A percentile compares a stretch with the other conserved stretches of the same genome.
These are phyloP conservation scores for Perca fluviatilis DNA, from an alignment of 2,113 vertebrate genomes.

Conservation along the genomic window DNA sequence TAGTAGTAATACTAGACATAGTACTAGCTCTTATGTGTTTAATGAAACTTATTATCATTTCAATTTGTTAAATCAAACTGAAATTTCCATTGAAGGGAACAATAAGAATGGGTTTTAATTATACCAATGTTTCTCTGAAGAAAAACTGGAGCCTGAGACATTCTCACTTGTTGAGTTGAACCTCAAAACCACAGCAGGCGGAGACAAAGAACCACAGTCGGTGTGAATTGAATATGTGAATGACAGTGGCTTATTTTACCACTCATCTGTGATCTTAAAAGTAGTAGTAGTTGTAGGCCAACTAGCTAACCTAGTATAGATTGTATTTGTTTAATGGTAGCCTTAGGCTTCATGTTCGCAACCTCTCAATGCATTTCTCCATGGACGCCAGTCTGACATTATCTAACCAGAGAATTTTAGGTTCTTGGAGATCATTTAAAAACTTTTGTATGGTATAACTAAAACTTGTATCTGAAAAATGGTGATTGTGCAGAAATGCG, in stretches of 20 bases:
- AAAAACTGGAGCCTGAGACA: not conserved
- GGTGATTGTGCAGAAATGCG: constrained; percentile 58
- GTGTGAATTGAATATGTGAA: not conserved
- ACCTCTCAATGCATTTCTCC: constrained; percentile 3
- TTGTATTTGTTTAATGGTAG: not conserved
- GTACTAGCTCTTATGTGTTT: not conserved
- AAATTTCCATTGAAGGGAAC: not conserved
- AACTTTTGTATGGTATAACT: constrained; percentile 26
- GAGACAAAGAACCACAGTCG: not conserved
- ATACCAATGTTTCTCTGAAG: not conserved
- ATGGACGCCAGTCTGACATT: constrained; percentile 9
- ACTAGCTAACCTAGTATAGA: not conserved
- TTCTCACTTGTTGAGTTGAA: constrained; percentile 1
- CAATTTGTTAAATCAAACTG: not conserved
- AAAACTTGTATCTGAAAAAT: constrained; percentile 50
- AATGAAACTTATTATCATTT: not conserved
- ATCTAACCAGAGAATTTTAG: not conserved
- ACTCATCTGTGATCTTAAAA: not conserved
- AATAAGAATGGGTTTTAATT: not conserved
- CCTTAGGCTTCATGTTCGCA: not conserved
- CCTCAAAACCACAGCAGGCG: constrained; percentile 1
- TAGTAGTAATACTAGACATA: not conserved
- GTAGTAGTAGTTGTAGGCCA: not conserved
- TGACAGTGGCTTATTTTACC: not conserved
- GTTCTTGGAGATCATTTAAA: constrained; percentile 24